Conservation (phyloP, 2,888 invertebrate species). For the Drosophila algonquin region DNA sequence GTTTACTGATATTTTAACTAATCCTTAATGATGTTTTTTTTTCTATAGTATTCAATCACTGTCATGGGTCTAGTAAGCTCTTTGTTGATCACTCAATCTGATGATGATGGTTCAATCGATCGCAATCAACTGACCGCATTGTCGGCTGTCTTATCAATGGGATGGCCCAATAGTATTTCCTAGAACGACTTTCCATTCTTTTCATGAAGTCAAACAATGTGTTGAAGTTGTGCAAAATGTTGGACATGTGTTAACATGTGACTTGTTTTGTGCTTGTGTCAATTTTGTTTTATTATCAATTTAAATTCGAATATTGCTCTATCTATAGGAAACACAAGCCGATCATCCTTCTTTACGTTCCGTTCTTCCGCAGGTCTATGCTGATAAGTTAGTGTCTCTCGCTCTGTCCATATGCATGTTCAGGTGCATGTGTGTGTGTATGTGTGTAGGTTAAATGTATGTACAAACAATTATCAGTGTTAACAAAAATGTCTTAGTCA, state of each 20-base stretch:
- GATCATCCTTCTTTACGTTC: slow-evolving; percentile 33
- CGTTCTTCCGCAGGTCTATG: slow-evolving; percentile 45
- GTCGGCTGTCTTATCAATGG: background rate
- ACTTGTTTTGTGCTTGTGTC: slow-evolving; percentile 26
- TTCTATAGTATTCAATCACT: no score
- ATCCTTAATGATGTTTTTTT: background rate
- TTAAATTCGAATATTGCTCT: slow-evolving; percentile 78
- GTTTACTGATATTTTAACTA: slow-evolving; percentile 24
- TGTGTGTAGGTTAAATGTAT: slow-evolving; percentile 61
- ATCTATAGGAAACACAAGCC: slow-evolving; percentile 67
- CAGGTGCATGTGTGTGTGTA: slow-evolving; percentile 25
- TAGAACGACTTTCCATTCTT: background rate
- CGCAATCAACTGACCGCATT: background rate
- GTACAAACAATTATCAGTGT: slow-evolving; percentile 64
- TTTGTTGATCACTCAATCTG: no score
- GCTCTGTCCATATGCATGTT: slow-evolving; percentile 21
- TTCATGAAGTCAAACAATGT: slow-evolving; percentile 23
- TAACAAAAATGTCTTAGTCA: slow-evolving; percentile 73
- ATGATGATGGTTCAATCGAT: no score
- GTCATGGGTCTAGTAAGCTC: no score
- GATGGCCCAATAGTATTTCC: background rate
- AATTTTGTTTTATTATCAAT: slow-evolving; percentile 68
- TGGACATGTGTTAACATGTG: slow-evolving; percentile 17
- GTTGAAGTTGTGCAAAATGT: slow-evolving; percentile 47
- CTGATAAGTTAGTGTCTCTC: slow-evolving; percentile 26